phyloP scores from a whole-genome alignment of 2,888 invertebrate species.

The Lasioglossum leucozonium region DNA sequence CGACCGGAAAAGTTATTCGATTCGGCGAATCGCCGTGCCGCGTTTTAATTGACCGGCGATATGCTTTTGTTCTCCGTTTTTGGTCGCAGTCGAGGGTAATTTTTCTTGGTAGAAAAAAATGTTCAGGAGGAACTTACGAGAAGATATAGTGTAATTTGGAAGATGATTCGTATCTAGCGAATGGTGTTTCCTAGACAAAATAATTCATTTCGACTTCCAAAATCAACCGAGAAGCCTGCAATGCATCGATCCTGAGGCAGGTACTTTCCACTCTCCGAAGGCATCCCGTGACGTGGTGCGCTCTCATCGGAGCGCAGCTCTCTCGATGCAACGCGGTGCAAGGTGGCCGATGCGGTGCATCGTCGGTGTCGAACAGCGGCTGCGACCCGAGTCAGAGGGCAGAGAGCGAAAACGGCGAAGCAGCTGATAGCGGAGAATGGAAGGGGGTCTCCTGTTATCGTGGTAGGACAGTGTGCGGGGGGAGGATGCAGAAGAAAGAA shows the following conservation, averaged over 20 bases:
- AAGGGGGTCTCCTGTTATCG: neutral
- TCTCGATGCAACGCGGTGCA: conserved; percentile 33
- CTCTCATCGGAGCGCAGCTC: conserved; percentile 22
- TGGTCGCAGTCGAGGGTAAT: neutral
- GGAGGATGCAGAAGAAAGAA: conserved; percentile 23
- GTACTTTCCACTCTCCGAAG: no score
- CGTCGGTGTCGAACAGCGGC: conserved; percentile 34
- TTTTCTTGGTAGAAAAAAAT: neutral
- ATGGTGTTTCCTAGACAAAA: no score
- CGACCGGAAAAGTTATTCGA: neutral
- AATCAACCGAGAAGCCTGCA: neutral
- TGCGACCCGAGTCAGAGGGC: neutral
- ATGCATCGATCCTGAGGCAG: neutral
- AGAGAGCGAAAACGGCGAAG: neutral
- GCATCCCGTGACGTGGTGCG: conserved; percentile 33
- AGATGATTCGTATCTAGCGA: no score
- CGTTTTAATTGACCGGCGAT: neutral
- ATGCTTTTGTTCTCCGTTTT: neutral
- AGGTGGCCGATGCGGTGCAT: conserved; percentile 48
- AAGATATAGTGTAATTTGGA: neutral
- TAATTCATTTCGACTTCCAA: no score
- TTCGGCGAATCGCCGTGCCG: neutral
- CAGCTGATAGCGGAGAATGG: neutral
- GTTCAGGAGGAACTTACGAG: neutral
- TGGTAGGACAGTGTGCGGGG: neutral